A percentile compares a stretch with the other conserved stretches of the same genome.
Conservation (phyloP, 2,888 invertebrate genomes). For the Archaeoteleia sp. region DNA sequence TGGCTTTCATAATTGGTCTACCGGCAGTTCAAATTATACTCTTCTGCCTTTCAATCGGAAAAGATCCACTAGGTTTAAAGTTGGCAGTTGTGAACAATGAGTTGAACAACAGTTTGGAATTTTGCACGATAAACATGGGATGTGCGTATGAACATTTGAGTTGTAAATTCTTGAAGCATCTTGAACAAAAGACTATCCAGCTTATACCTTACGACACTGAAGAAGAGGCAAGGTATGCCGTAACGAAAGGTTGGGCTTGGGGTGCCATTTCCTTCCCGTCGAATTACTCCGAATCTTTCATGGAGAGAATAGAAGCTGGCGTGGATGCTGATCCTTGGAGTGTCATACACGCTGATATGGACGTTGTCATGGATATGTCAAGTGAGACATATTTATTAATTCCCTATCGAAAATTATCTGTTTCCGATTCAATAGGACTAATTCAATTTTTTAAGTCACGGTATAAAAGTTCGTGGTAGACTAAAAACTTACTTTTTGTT, state of each 20-base stretch:
- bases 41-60: conserved; percentile 93
- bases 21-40: conserved; percentile 91
- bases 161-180: conserved; percentile 84
- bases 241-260: conserved; percentile 84
- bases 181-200: conserved; percentile 81
- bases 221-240: conserved; percentile 81
- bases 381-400: conserved; percentile 80
- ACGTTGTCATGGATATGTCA: conserved; percentile 87
- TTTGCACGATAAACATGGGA: conserved; percentile 70
- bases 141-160: conserved; percentile 84
- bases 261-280: conserved; percentile 83
- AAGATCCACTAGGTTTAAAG: conserved; percentile 85
- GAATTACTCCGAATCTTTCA: conserved; percentile 85
- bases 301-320: conserved; percentile 79
- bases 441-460: too few relatives aligned
- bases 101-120: conserved; percentile 72
- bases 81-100: conserved; percentile 90
- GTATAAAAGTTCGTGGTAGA: background rate
- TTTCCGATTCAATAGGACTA: too few relatives aligned
- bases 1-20: conserved; percentile 89
- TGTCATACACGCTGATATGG: conserved; percentile 80
- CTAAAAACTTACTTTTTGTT: too few relatives aligned
- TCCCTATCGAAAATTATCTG: too few relatives aligned
- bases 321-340: conserved; percentile 78
- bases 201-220: conserved; percentile 79